Conservation (phyloP, 2,888 invertebrate species). For the Drosophila stalkeri region DNA sequence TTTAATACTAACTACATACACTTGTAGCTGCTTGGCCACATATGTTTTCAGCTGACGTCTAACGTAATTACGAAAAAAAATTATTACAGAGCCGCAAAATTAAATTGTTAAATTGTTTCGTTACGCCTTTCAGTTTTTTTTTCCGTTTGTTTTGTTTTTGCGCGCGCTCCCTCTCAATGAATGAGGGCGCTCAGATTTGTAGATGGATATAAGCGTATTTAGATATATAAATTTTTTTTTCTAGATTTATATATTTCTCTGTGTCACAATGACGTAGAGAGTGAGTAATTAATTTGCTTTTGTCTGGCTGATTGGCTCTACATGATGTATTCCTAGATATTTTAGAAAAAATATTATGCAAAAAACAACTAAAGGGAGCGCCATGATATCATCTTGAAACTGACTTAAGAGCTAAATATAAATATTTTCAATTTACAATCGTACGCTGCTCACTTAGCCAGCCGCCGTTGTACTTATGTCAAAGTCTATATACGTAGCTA, state of each 20-base stretch:
- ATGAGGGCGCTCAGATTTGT: constrained; percentile 35
- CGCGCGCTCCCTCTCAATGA: constrained; percentile 23
- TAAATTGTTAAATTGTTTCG: constrained; percentile 71
- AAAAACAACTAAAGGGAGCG: neutral
- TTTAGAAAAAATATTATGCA: constrained; percentile 26
- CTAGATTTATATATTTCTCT: constrained; percentile 15
- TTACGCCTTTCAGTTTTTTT: constrained; percentile 61
- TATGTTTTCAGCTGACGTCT: constrained; percentile 40
- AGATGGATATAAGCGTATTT: constrained; percentile 12
- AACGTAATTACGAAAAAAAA: constrained; percentile 62
- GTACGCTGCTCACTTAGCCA: constrained; percentile 6
- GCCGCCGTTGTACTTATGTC: constrained; percentile 1
- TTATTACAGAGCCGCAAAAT: constrained; percentile 65
- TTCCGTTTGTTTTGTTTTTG: constrained; percentile 4
- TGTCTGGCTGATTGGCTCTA: constrained; percentile 31
- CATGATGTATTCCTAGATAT: constrained; percentile 8
- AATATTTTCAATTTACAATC: neutral
- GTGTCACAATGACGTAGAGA: constrained; percentile 44
- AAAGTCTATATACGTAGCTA: constrained; percentile 2
- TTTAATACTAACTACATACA: neutral
- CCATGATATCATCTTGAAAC: constrained; percentile 33
- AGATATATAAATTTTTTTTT: constrained; percentile 11
- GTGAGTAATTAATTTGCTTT: constrained; percentile 51
- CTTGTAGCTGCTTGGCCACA: constrained; percentile 19
- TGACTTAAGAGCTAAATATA: constrained; percentile 8